Evolutionary conservation across 2,888 invertebrate genomes (phyloP), one percentile per base, ranked within the genome.

Genomic region (Rosalia funebris): DNA sequence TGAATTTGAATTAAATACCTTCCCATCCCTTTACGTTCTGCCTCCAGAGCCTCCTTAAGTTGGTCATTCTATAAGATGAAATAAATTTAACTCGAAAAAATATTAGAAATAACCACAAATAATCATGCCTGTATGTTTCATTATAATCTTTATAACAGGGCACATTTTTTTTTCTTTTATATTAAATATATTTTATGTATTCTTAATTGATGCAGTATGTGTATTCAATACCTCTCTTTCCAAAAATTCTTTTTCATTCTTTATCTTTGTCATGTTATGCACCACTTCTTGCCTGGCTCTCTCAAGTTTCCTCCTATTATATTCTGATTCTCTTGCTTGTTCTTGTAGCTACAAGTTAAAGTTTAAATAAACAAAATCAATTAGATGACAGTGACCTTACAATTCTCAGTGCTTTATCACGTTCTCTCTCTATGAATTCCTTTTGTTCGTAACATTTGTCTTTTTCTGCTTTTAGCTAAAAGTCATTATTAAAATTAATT

Each of bases 231-330:
- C 86, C 82, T 87, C 86, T 77, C 82, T 77, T 75, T 86, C 86
- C 53, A 86, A 79, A 52, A 81, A 80, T 69, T 86, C 86, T 63
- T 86, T 84, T 75, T 87, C 86, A 32, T 83, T 82, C 46, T 84
- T 83, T 66, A 87, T 86, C 68, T 83, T 83, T 11, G 85, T 86
- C 73, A 86, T 85, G 74, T 86, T 86, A 57, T 83, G 82, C 64
- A 87, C 83, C 37, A 86, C 84, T 76, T 87, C 87, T 74, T 85
- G 84, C 44, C 87, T 79, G 5, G 86, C 86, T 62, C 83, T 79
- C 74, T 87, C 87, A 59, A 87, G 78, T 64, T 84, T 82, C 62
- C 84, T 80, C 60, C 86, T 81, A 32, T 83, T 86, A 56, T 81
- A 81, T 76, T 87, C 87, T 36, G 86, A 86, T 70, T 86, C 84